Evolutionary conservation across 2,113 vertebrate species (phyloP).

Genomic region (Indri indri): DNA sequence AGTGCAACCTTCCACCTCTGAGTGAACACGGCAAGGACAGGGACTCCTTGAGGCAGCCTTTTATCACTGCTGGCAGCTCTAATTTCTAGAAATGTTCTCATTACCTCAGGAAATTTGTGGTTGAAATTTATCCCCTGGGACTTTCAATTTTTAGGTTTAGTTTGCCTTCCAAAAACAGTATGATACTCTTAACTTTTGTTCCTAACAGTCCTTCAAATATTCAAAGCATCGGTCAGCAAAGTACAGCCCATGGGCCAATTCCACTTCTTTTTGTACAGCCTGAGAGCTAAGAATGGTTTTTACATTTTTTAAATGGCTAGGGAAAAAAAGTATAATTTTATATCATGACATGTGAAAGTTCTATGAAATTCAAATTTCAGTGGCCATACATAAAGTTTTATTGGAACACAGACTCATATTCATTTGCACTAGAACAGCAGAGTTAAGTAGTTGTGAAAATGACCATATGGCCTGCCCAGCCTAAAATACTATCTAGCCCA

Average conservation of each 20-base stretch:
- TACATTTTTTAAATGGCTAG: conserved; percentile 1
- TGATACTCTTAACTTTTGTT: background rate
- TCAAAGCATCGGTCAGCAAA: background rate
- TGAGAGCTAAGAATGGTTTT: background rate
- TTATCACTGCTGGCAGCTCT: background rate
- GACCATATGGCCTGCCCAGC: background rate
- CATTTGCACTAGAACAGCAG: background rate
- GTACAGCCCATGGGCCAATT: background rate
- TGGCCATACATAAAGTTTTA: conserved; percentile 16
- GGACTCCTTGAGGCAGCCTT: background rate
- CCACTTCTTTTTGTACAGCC: background rate
- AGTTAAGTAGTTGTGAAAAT: background rate
- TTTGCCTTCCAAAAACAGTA: background rate
- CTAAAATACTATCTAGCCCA: background rate
- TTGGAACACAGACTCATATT: background rate
- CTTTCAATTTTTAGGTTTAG: background rate
- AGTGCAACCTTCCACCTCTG: too few species aligned
- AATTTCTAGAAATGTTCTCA: background rate
- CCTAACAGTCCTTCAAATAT: background rate
- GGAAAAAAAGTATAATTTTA: background rate
- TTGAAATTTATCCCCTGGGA: background rate
- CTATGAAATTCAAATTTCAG: background rate
- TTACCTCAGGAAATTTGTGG: background rate
- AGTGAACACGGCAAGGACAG: background rate
- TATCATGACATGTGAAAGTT: background rate